These are phyloP conservation scores for Tetraodon nigroviridis DNA, from an alignment of 2,113 vertebrate species.

Conservation along the genomic window DNA sequence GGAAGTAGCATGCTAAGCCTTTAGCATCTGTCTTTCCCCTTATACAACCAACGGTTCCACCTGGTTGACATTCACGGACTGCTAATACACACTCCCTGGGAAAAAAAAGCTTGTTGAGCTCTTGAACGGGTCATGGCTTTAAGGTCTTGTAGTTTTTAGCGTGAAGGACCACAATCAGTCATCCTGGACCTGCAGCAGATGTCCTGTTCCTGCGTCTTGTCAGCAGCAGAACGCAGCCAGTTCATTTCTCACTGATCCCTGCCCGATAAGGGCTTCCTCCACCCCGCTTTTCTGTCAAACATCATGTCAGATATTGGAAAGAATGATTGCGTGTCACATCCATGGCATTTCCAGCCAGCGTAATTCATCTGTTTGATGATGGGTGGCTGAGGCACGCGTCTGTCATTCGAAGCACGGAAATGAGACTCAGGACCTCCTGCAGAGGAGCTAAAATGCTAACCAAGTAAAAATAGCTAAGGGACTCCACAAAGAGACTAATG, in stretches of 20 bases:
- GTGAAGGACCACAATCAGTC: slow-evolving; percentile 34
- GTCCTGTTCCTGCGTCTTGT: slow-evolving; percentile 24
- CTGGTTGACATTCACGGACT: slow-evolving; percentile 51
- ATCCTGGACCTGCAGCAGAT: slow-evolving; percentile 25
- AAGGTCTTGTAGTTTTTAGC: slow-evolving; percentile 31
- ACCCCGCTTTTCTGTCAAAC: slow-evolving; percentile 55
- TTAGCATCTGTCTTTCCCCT: slow-evolving; percentile 63
- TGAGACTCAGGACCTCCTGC: slow-evolving; percentile 46
- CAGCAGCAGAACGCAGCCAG: slow-evolving; percentile 21
- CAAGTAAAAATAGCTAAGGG: slow-evolving; percentile 31
- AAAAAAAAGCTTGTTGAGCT: slow-evolving; percentile 55
- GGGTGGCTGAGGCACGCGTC: slow-evolving; percentile 49
- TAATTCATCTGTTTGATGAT: slow-evolving; percentile 56
- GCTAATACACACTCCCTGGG: slow-evolving; percentile 47
- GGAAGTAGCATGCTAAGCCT: slow-evolving; percentile 62
- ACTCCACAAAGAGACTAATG: slow-evolving; percentile 17
- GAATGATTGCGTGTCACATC: slow-evolving; percentile 52
- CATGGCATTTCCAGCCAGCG: slow-evolving; percentile 42
- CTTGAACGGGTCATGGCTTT: slow-evolving; percentile 15
- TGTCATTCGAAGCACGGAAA: slow-evolving; percentile 17
- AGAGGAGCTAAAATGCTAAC: slow-evolving; percentile 13
- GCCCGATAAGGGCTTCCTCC: slow-evolving; percentile 21
- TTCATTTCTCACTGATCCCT: slow-evolving; percentile 36
- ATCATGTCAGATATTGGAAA: slow-evolving; percentile 35
- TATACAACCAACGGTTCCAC: slow-evolving; percentile 48